Evolutionary conservation across 35 echinoderm and acorn worm genomes (phyloP).

Genomic region (Lytechinus pictus): DNA sequence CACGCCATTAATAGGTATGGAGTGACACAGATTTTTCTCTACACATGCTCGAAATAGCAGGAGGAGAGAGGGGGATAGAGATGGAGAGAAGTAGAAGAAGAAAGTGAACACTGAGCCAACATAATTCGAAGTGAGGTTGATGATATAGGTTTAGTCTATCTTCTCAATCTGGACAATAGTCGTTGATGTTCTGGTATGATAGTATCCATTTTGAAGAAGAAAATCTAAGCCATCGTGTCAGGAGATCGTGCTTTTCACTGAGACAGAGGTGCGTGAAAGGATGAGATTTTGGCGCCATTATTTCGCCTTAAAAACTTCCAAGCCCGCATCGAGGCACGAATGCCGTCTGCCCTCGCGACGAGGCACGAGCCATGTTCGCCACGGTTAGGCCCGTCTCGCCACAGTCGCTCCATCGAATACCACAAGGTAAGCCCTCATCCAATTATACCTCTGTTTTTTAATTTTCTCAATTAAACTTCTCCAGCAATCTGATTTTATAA

Average conservation of each 20-base stretch:
- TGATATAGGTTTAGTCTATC: neutral
- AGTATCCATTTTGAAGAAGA: neutral
- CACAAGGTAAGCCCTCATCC: slow-evolving; percentile 28
- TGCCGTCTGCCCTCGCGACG: neutral
- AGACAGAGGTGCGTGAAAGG: neutral
- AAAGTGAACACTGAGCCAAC: neutral
- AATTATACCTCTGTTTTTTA: slow-evolving; percentile 52
- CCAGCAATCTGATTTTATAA: slow-evolving; percentile 41
- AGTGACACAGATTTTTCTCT: slow-evolving; percentile 12
- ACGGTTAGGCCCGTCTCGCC: neutral
- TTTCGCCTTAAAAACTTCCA: neutral
- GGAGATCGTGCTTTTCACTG: neutral
- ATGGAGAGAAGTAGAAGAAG: neutral
- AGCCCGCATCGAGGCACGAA: neutral
- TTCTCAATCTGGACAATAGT: neutral
- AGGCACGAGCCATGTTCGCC: neutral
- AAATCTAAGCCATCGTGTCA: neutral
- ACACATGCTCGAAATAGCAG: neutral
- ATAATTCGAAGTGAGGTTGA: neutral
- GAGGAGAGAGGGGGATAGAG: neutral
- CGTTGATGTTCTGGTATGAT: neutral
- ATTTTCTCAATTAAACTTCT: slow-evolving; percentile 48
- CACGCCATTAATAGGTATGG: neutral
- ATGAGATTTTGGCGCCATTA: neutral
- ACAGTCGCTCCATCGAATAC: neutral